A percentile compares a stretch with the other conserved stretches of the same genome.
phyloP scores from a whole-genome alignment of 2,797 vertebrate species.

The Leptodactylus fallax region DNA sequence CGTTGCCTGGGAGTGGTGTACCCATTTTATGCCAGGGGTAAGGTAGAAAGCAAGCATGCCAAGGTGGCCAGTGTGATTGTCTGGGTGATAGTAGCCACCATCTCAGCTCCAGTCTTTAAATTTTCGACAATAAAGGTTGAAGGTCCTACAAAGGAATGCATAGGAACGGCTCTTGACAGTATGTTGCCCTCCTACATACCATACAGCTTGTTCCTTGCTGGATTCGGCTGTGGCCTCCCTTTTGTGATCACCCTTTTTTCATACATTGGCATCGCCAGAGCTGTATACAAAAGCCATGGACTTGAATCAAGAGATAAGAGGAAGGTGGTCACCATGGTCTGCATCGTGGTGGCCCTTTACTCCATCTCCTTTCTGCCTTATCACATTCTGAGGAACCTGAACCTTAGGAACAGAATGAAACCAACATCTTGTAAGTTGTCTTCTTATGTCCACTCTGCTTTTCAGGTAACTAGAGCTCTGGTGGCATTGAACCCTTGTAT shows the following conservation, averaged over 20 bases:
- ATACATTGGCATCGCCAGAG: slow-evolving; percentile 74
- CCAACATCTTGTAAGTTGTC: fast-evolving
- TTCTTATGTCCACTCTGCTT: slow-evolving; percentile 59
- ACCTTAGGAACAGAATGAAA: slow-evolving; percentile 60
- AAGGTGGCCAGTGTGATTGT: slow-evolving; percentile 69
- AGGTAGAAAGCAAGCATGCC: slow-evolving; percentile 72
- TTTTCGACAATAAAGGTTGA: slow-evolving; percentile 68
- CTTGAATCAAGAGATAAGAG: slow-evolving; percentile 75
- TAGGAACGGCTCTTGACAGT: neutral
- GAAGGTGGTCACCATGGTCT: slow-evolving; percentile 77
- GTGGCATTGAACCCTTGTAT: slow-evolving; percentile 84
- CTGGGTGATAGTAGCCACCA: slow-evolving; percentile 74
- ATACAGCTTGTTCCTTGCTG: slow-evolving; percentile 74
- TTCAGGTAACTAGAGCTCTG: slow-evolving; percentile 79
- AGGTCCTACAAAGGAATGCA: slow-evolving; percentile 59
- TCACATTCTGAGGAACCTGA: slow-evolving; percentile 72
- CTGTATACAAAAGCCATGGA: slow-evolving; percentile 74
- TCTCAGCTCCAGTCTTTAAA: slow-evolving; percentile 75
- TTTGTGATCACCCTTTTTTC: slow-evolving; percentile 79
- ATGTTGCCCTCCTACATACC: slow-evolving; percentile 46
- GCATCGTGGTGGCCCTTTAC: slow-evolving; percentile 75
- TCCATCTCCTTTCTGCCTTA: slow-evolving; percentile 82
- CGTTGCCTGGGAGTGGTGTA: slow-evolving; percentile 79
- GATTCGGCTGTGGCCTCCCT: slow-evolving; percentile 79
- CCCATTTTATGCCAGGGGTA: slow-evolving; percentile 77